A percentile compares a stretch with the other conserved stretches of the same genome.
These are phyloP conservation scores for Ips nitidus DNA, from an alignment of 1,140 invertebrate species.

Conservation along the genomic window DNA sequence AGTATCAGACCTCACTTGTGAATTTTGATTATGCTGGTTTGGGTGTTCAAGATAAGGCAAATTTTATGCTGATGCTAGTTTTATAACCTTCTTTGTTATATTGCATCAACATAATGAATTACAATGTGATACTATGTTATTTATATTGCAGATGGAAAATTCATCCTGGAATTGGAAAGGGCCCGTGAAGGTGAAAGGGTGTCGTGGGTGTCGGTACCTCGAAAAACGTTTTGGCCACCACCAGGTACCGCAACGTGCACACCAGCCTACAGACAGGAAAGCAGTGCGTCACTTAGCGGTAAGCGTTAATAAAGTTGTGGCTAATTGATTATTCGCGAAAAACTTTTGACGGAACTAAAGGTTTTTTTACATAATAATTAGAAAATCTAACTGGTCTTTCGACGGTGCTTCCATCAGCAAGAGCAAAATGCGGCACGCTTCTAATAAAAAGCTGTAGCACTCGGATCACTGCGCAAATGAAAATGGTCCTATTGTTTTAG, in stretches of 20 bases:
- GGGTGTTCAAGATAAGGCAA: too few relatives aligned
- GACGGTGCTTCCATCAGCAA: too few relatives aligned
- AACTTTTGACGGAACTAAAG: too few relatives aligned
- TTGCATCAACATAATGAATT: too few relatives aligned
- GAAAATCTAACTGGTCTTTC: neutral
- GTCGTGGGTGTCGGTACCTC: slow-evolving; percentile 83
- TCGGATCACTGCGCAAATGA: slow-evolving; percentile 8
- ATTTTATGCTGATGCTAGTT: too few relatives aligned
- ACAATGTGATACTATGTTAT: neutral
- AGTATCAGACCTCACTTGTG: too few relatives aligned
- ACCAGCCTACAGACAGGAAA: slow-evolving; percentile 62
- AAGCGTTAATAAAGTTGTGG: slow-evolving; percentile 37
- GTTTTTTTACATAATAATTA: slow-evolving; percentile 25
- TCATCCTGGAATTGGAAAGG: slow-evolving; percentile 82
- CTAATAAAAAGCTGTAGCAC: slow-evolving; percentile 13
- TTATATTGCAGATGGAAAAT: slow-evolving; percentile 72
- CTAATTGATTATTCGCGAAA: too few relatives aligned
- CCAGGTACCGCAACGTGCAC: slow-evolving; percentile 65
- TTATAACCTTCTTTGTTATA: too few relatives aligned
- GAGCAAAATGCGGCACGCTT: neutral
- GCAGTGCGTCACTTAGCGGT: slow-evolving; percentile 66
- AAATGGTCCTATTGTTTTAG: slow-evolving; percentile 23
- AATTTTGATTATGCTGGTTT: too few relatives aligned
- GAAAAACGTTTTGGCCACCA: slow-evolving; percentile 83
- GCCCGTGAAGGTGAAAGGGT: slow-evolving; percentile 76